phyloP scores from a whole-genome alignment of 2,888 invertebrate genomes.

The Neoascia interrupta region DNA sequence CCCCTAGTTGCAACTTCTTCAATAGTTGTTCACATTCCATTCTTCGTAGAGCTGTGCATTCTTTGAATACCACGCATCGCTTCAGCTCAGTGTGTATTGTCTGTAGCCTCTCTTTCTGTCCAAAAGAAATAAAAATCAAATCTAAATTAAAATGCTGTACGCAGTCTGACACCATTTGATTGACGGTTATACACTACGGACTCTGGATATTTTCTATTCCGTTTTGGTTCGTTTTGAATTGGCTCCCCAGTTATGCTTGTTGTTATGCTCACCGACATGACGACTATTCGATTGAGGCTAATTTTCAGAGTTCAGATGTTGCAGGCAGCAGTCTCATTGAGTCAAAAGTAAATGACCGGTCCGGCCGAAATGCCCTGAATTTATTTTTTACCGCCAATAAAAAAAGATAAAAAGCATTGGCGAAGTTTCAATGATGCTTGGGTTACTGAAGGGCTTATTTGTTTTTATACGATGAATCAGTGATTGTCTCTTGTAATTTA shows the following conservation, averaged over 20 bases:
- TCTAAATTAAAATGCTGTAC: slow-evolving; percentile 66
- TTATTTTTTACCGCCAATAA: not conserved
- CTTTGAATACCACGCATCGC: not conserved
- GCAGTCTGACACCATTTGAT: slow-evolving; percentile 66
- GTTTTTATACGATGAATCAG: no score
- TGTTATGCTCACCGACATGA: slow-evolving; percentile 10
- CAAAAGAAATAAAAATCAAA: slow-evolving; percentile 24
- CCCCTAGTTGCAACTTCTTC: no score
- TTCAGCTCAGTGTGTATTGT: no score
- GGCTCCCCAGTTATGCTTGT: slow-evolving; percentile 11
- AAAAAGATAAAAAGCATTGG: slow-evolving; percentile 3
- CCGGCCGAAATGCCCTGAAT: slow-evolving; percentile 13
- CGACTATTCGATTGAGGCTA: slow-evolving; percentile 45
- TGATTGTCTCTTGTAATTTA: no score
- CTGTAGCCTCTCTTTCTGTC: not conserved
- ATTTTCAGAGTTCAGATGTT: slow-evolving; percentile 50
- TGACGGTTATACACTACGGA: slow-evolving; percentile 52
- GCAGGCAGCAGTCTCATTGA: slow-evolving; percentile 30
- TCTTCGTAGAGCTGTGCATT: no score
- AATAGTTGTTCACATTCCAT: no score
- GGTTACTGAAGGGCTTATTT: no score
- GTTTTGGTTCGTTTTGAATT: slow-evolving; percentile 42
- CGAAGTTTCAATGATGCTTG: slow-evolving; percentile 9
- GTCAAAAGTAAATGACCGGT: slow-evolving; percentile 57
- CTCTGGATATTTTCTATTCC: not conserved